Percentiles rank a stretch among this genome's conserved stretches.
Evolutionary conservation across 2,888 invertebrate genomes (phyloP).

Genomic region (Dryocosmus kuriphilus): DNA sequence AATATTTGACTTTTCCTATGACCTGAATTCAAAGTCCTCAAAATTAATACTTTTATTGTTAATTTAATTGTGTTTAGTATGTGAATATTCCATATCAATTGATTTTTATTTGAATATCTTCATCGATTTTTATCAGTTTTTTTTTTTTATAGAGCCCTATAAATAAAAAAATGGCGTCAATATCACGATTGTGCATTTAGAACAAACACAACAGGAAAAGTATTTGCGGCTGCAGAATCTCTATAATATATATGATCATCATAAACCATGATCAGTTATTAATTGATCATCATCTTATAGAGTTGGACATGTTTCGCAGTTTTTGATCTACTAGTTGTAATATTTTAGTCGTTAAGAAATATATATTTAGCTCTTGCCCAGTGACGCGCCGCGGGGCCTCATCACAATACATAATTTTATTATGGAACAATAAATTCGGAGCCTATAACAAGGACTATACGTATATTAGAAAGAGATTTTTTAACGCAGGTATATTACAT

Average conservation of each 20-base stretch:
- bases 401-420: no score
- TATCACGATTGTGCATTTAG: slow-evolving; percentile 6
- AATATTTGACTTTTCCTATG: not conserved
- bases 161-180: not conserved
- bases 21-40: no score
- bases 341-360: no score
- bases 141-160: not conserved
- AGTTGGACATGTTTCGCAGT: no score
- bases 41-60: no score
- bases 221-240: not conserved
- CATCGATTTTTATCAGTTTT: not conserved
- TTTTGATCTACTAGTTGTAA: no score
- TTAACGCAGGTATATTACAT: no score
- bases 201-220: slow-evolving; percentile 18
- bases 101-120: not conserved
- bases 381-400: no score
- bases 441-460: no score
- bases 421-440: no score
- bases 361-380: no score
- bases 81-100: not conserved
- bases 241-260: not conserved
- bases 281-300: not conserved
- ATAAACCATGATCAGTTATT: not conserved
- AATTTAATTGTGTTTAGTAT: not conserved
- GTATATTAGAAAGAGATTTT: no score